phyloP scores from a whole-genome alignment of 1,140 invertebrate genomes.

The Diachasmimorpha longicaudata region DNA sequence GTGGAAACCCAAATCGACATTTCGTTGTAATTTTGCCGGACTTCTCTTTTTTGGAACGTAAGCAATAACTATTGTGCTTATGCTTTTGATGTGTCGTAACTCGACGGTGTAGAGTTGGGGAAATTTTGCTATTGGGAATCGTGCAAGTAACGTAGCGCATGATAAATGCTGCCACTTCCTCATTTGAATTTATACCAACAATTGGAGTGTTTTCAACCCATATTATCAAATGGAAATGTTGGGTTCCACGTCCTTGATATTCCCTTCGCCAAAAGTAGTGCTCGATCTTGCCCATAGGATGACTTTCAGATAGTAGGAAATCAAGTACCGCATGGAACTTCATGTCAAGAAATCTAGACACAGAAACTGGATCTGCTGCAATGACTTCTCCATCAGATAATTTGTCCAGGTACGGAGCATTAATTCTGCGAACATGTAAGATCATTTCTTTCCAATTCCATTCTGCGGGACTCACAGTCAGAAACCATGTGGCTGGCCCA shows the following conservation, averaged over 20 bases:
- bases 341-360: slow-evolving; percentile 40
- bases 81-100: slow-evolving; percentile 13
- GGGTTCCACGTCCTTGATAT: neutral
- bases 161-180: slow-evolving; percentile 13
- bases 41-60: neutral
- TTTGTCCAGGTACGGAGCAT: slow-evolving; percentile 29
- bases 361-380: slow-evolving; percentile 36
- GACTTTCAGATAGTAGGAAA: slow-evolving; percentile 35
- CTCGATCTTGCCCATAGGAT: slow-evolving; percentile 38
- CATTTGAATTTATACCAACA: neutral
- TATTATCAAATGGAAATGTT: neutral
- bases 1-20: slow-evolving; percentile 42
- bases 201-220: slow-evolving; percentile 7
- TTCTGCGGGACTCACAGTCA: slow-evolving; percentile 52
- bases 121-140: neutral
- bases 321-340: slow-evolving; percentile 41
- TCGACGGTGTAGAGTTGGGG: slow-evolving; percentile 1
- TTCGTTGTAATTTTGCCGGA: slow-evolving; percentile 15
- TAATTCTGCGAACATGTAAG: slow-evolving; percentile 39
- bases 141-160: slow-evolving; percentile 4
- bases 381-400: slow-evolving; percentile 28
- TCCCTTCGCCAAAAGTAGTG: slow-evolving; percentile 17
- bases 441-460: slow-evolving; percentile 47
- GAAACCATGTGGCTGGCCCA: slow-evolving; percentile 51
- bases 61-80: slow-evolving; percentile 14